A percentile compares a stretch with the other conserved stretches of the same genome.
phyloP scores from a whole-genome alignment of 2,888 invertebrate genomes.

The Exephanes ischioxanthus region DNA sequence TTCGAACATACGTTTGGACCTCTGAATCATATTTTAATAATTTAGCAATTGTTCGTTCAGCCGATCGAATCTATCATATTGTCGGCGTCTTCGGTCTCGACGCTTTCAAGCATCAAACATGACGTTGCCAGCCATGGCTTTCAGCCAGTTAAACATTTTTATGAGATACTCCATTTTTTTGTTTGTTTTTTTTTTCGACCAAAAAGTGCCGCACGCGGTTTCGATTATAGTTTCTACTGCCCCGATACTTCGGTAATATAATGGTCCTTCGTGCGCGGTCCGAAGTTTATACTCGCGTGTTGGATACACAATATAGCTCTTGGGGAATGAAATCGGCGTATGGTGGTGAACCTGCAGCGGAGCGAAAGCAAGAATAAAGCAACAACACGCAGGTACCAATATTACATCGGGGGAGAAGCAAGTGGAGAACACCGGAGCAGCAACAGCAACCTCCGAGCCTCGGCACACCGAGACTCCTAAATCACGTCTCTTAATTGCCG shows the following conservation, averaged over 20 bases:
- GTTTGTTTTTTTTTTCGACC: background rate
- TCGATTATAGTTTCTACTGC: constrained; percentile 27
- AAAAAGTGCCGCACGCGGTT: constrained; percentile 7
- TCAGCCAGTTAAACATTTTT: constrained; percentile 7
- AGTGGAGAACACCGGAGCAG: constrained; percentile 58
- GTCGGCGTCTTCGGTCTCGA: background rate
- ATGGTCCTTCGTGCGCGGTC: constrained; percentile 49
- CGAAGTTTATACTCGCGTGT: constrained; percentile 32
- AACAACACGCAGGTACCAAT: constrained; percentile 49
- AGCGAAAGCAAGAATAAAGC: constrained; percentile 58
- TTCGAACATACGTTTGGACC: background rate
- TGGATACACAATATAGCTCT: constrained; percentile 7
- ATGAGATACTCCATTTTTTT: background rate
- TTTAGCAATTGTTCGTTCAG: background rate
- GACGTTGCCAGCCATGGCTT: background rate
- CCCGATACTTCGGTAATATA: constrained; percentile 52
- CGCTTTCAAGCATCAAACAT: background rate
- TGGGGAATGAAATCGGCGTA: constrained; percentile 37
- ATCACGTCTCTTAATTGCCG: constrained; percentile 77
- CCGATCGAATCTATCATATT: background rate
- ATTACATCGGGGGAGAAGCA: constrained; percentile 55
- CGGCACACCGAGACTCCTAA: constrained; percentile 70
- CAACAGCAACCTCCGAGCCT: constrained; percentile 53
- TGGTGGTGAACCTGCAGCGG: constrained; percentile 47
- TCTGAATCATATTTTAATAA: background rate